Evolutionary conservation across 2,113 vertebrate genomes (phyloP).

Genomic region (Nothoprocta pentlandii): DNA sequence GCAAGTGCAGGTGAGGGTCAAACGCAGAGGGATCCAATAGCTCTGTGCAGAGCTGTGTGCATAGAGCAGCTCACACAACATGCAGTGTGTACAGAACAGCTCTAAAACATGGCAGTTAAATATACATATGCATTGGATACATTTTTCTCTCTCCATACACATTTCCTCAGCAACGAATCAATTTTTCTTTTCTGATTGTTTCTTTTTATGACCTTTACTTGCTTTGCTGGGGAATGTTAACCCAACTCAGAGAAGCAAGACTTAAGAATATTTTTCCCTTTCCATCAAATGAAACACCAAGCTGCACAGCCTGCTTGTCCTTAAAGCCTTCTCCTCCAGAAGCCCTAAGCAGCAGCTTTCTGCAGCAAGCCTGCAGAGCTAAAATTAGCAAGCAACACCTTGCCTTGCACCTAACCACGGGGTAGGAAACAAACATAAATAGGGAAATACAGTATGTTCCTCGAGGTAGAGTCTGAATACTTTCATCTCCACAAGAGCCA

Average conservation of each 20-base stretch:
- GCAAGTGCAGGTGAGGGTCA: background rate
- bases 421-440: slow-evolving; percentile 64
- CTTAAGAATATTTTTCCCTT: background rate
- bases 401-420: slow-evolving; percentile 47
- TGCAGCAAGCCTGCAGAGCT: slow-evolving; percentile 19
- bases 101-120: background rate
- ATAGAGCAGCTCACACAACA: background rate
- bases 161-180: background rate
- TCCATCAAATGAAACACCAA: fast-evolving
- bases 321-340: background rate
- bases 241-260: background rate
- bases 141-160: background rate
- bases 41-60: background rate
- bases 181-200: background rate
- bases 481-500: background rate
- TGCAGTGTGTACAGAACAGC: background rate
- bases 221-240: background rate
- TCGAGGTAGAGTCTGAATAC: slow-evolving; percentile 28
- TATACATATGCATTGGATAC: background rate
- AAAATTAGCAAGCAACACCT: slow-evolving; percentile 65
- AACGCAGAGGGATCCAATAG: background rate
- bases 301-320: background rate
- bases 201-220: background rate
- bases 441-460: slow-evolving; percentile 62
- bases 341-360: background rate